Base-by-base conservation (phyloP, 2,113 vertebrate genomes). In the Chroicocephalus ridibundus region DNA sequence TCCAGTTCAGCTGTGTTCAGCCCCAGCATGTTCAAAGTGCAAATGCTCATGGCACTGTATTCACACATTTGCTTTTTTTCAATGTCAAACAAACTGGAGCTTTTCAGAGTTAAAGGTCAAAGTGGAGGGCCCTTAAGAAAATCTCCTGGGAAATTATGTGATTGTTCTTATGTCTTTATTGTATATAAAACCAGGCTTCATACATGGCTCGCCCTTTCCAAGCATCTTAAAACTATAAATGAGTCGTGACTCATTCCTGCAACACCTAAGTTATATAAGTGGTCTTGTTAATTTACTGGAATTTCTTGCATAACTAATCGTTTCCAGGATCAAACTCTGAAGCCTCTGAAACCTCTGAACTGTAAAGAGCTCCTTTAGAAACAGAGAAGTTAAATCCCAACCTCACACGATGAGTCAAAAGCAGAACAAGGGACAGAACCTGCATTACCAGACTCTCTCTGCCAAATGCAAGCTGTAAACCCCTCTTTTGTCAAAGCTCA, bases 21-120 rank as follows among this genome's bases (percentile, higher is more conserved):
- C 89, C 94, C 94, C 93, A 83, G 95, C 86, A 70, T 96, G 95
- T 76, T 97, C 97, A 96, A 82, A 98, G 97, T 90, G 96, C 96
- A 96, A 93, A 93, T 68, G 92, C 91, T 94, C 75, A 36, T 93
- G 89, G 95, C 94, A 84, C 66, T 85, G 84, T 65, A 38, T 95
- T 97, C 96, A 91, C 90, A 86, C 84, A 89, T 82, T 81, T 80
- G 81, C 82, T 91, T 89, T 69, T 25, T 90, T 91, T 81, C 94
- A 89, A 88, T 71, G 96, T 93, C 27, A 68, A 75, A 93, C 93
- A 81, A 95, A 92, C 75, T 46, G 64, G 86, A 92, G 68, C 88
- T 91, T 90, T 65, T 79, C 60, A 77, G 87, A 94, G 82, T 74
- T 44, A 94, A 96, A 93, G 78, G 95, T 96, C 93, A 82, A 85